Percentiles rank a stretch among this genome's conserved stretches.
These are phyloP conservation scores for Leptura quadrifasciata DNA, from an alignment of 2,888 invertebrate genomes.

Conservation along the genomic window DNA sequence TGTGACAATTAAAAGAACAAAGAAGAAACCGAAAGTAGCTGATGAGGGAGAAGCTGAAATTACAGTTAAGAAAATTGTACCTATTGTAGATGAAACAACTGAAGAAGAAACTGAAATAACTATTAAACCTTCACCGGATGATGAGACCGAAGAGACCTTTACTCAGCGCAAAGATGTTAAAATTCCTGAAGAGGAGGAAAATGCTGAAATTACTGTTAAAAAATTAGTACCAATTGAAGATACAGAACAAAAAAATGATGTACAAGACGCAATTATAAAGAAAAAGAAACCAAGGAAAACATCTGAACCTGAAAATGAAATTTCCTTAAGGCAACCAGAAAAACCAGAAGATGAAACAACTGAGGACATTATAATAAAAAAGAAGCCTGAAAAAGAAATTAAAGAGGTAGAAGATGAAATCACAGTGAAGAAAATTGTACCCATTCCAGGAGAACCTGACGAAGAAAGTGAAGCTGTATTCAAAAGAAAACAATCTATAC, in stretches of 20 bases:
- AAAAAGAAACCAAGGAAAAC: slow-evolving; percentile 55
- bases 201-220: slow-evolving; percentile 52
- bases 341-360: slow-evolving; percentile 66
- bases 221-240: slow-evolving; percentile 63
- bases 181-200: background rate
- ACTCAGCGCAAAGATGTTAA: background rate
- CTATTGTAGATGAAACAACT: slow-evolving; percentile 74
- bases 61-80: slow-evolving; percentile 58
- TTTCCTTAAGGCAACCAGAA: slow-evolving; percentile 52
- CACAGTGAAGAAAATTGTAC: slow-evolving; percentile 49
- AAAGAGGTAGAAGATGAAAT: slow-evolving; percentile 77
- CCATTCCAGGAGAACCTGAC: slow-evolving; percentile 18
- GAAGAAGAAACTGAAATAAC: background rate
- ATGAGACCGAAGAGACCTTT: slow-evolving; percentile 58
- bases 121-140: slow-evolving; percentile 63
- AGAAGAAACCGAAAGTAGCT: background rate
- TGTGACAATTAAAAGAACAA: slow-evolving; percentile 43
- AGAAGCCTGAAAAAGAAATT: slow-evolving; percentile 60
- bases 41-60: slow-evolving; percentile 44
- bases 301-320: slow-evolving; percentile 61
- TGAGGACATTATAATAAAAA: slow-evolving; percentile 63
- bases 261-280: slow-evolving; percentile 73
- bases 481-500: slow-evolving; percentile 50
- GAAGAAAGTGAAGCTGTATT: slow-evolving; percentile 46
- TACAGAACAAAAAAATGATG: slow-evolving; percentile 68